Percentiles rank a stretch among this genome's conserved stretches.
Evolutionary conservation across 2,797 vertebrate species (phyloP).

Genomic region (Tinamus major): DNA sequence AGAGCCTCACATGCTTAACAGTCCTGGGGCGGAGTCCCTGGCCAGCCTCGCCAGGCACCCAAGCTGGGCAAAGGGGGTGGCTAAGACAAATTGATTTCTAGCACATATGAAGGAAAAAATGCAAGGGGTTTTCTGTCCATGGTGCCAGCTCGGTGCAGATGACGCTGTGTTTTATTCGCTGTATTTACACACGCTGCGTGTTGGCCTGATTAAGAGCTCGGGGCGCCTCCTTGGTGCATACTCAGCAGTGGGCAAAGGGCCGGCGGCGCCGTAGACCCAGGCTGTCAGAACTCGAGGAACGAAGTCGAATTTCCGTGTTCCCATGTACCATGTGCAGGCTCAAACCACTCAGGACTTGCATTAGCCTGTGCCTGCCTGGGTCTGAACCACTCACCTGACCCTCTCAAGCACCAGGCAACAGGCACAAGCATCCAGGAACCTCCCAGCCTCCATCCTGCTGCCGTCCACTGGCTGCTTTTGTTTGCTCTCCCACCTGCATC

Average conservation of each 20-base stretch:
- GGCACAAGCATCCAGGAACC: no score
- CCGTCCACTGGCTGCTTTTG: not conserved
- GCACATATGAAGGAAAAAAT: fast-evolving
- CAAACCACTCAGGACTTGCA: not conserved
- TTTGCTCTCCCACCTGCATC: not conserved
- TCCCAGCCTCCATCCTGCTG: not conserved
- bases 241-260: not conserved
- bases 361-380: not conserved
- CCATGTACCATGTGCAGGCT: not conserved
- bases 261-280: not conserved
- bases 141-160: no score
- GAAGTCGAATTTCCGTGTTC: not conserved
- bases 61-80: not conserved
- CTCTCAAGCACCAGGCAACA: not conserved
- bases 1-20: not conserved
- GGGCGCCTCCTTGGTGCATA: not conserved
- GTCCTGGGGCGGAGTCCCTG: fast-evolving
- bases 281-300: not conserved
- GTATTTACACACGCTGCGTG: not conserved
- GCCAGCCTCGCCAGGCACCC: not conserved
- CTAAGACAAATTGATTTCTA: not conserved
- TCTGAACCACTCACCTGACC: not conserved
- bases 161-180: not conserved
- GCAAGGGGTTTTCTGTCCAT: not conserved
- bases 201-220: fast-evolving